Conservation (phyloP, 1,140 invertebrate genomes). For the Triops longicaudatus region DNA sequence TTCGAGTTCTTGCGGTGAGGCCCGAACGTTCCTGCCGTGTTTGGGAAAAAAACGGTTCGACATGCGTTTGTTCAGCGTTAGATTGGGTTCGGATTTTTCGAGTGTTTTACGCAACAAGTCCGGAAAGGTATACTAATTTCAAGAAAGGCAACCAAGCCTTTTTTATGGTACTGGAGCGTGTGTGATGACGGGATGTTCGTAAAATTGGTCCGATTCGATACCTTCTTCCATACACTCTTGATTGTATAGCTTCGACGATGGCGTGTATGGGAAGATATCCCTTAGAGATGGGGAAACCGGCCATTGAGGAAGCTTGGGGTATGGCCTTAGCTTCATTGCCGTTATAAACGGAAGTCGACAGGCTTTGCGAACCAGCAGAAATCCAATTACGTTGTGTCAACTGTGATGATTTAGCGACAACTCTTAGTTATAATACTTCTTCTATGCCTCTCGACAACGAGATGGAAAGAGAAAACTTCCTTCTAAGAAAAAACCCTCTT, state of each 20-base stretch:
- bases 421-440: slow-evolving; percentile 1
- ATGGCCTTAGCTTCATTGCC: neutral
- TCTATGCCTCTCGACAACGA: neutral
- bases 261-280: neutral
- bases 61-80: no score
- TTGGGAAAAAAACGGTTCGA: no score
- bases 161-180: neutral
- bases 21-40: no score
- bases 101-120: no score
- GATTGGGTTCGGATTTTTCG: no score
- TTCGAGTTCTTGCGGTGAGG: no score
- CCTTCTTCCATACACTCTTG: neutral
- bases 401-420: slow-evolving; percentile 1
- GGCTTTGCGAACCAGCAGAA: slow-evolving; percentile 2
- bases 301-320: neutral
- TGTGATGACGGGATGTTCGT: neutral
- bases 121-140: no score
- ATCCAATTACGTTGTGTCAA: slow-evolving; percentile 7
- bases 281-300: neutral
- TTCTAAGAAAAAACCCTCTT: neutral
- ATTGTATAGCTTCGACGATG: neutral
- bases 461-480: neutral
- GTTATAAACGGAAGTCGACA: neutral
- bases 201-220: neutral
- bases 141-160: no score